phyloP scores from a whole-genome alignment of 2,113 vertebrate species.

The Cervus canadensis region DNA sequence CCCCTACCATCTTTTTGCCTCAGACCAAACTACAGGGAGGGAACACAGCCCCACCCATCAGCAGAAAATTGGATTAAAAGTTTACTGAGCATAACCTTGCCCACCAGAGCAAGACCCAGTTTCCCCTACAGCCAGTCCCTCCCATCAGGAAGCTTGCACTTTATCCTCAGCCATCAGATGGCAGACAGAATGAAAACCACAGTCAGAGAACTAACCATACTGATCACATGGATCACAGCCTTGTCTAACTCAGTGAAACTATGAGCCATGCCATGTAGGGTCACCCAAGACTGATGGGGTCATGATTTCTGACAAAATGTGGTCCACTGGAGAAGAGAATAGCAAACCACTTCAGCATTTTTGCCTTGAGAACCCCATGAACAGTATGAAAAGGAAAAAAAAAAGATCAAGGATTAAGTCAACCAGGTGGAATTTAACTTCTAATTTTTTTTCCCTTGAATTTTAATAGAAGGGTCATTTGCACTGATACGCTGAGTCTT shows the following conservation, averaged over 20 bases:
- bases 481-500: neutral
- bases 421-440: neutral
- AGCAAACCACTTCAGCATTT: neutral
- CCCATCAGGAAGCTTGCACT: neutral
- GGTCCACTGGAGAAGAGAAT: neutral
- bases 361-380: neutral
- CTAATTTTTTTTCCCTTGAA: neutral
- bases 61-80: too few relatives aligned
- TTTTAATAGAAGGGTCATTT: neutral
- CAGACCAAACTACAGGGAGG: too few relatives aligned
- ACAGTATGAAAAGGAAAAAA: neutral
- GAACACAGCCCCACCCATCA: too few relatives aligned
- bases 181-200: neutral
- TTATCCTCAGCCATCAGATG: neutral
- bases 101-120: neutral
- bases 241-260: neutral
- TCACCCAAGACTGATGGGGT: neutral
- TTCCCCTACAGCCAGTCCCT: neutral
- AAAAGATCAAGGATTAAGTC: neutral
- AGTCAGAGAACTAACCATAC: neutral
- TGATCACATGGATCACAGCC: neutral
- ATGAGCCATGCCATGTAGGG: neutral
- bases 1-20: too few relatives aligned
- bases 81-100: neutral
- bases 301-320: neutral